Conservation (phyloP, 2,113 vertebrate genomes). For the Rattus rattus region DNA sequence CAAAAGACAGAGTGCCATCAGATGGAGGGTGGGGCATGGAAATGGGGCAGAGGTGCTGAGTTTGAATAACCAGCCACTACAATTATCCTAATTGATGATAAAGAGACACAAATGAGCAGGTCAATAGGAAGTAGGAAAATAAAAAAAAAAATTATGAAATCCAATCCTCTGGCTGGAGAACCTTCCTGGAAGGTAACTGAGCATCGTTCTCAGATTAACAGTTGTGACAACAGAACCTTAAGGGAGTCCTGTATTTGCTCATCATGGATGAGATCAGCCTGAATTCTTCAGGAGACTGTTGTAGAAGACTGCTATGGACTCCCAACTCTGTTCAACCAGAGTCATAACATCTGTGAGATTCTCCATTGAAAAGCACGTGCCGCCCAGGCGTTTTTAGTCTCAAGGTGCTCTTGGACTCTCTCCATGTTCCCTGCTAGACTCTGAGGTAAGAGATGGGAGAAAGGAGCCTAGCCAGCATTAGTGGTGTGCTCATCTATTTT, state of each 20-base stretch:
- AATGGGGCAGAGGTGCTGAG: neutral
- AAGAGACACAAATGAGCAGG: neutral
- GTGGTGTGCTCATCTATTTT: neutral
- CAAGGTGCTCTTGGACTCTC: neutral
- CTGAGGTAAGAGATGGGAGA: neutral
- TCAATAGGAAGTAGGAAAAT: neutral
- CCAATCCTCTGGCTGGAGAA: neutral
- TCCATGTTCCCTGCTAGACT: neutral
- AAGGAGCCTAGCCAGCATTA: neutral
- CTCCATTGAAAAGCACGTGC: neutral
- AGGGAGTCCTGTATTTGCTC: neutral
- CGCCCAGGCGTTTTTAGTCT: neutral
- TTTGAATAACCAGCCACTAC: neutral
- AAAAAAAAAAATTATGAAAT: conserved; percentile 19
- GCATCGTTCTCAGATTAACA: neutral
- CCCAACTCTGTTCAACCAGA: neutral
- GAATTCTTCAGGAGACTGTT: neutral
- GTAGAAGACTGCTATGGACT: neutral
- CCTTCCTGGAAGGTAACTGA: neutral
- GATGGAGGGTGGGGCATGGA: neutral
- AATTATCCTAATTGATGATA: conserved; percentile 27
- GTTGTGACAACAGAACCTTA: neutral
- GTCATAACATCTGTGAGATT: neutral
- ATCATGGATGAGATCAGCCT: neutral
- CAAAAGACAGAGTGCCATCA: neutral